Base-by-base conservation (phyloP, 2,888 invertebrate species). In the Euclidia mi region DNA sequence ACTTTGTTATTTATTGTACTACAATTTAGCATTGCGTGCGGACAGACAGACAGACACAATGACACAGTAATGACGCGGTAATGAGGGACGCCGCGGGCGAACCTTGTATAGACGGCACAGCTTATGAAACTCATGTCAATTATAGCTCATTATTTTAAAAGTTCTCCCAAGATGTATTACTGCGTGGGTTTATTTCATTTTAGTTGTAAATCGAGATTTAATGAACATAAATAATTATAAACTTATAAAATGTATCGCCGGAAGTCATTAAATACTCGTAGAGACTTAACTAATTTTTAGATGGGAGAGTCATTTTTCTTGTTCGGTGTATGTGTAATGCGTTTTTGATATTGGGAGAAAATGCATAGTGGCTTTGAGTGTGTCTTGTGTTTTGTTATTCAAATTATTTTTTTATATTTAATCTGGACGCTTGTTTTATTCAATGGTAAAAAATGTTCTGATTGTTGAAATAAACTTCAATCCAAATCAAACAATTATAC, bases 51-150 rank as follows among this genome's bases (percentile, higher is more conserved):
- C 59, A 41, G 50, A 66, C 74, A 51, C 58, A 58, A 45, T 64
- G 67, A 74, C 74, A 63, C 65, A 14, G 62, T 75, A 74, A 75
- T 74, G 52, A 59, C 45, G 14, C 47, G 20, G 74, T 74, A 74
- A 74, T 76, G 74, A 75, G 61, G 32, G 41, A 25, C 59, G 72
- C 74, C 71, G 76, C 71, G 68, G 71, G 74, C 56, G 50, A 42
- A 32, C 34, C 32, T 50, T 35, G 50, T 50, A 15, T 35, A n/a
- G 12, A 11, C 31, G 29, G 29, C 44, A 41, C 44, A 41, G 40
- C 45, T 48, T 48, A 50, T 35, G 18, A 18, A 25, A 29, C 45
- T 7, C 7, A 34, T 35, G 56, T 56, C 56, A 50, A 56, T 56
- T 56, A 56, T 37, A 25, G 32, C 31, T 44, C 43, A 48, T 56